These are phyloP conservation scores for Aromia moschata DNA, from an alignment of 2,888 invertebrate genomes.

Conservation along the genomic window DNA sequence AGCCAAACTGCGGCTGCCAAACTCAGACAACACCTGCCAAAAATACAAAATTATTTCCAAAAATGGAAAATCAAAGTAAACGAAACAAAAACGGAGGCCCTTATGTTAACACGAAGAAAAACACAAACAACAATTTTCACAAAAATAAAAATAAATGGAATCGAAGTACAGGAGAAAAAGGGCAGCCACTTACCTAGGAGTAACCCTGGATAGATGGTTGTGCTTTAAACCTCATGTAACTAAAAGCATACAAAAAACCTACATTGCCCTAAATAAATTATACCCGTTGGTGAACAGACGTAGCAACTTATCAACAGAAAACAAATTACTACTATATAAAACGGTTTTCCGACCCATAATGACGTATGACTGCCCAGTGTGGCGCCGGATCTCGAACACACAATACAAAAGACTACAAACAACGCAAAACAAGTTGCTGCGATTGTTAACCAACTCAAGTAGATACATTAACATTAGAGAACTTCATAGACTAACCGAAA, in stretches of 20 bases:
- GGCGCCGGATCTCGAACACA: too few relatives aligned
- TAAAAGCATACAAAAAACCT: not conserved
- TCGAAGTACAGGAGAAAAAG: not conserved
- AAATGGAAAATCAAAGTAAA: not conserved
- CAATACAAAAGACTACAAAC: not conserved
- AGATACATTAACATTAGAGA: too few relatives aligned
- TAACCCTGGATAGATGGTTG: not conserved
- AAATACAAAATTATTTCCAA: not conserved
- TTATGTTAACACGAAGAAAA: not conserved
- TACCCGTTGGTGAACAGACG: not conserved
- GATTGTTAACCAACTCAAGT: too few relatives aligned
- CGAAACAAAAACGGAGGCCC: not conserved
- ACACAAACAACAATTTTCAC: not conserved
- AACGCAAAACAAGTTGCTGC: too few relatives aligned
- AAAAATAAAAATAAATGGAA: not conserved
- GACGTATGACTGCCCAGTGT: too few relatives aligned
- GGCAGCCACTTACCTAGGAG: not conserved
- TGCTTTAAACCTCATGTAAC: not conserved
- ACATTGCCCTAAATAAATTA: not conserved
- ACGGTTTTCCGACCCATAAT: not conserved
- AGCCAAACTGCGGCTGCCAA: too few relatives aligned
- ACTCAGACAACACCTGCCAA: not conserved
- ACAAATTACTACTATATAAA: not conserved
- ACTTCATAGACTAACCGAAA: too few relatives aligned
- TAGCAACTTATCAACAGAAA: not conserved